phyloP scores from a whole-genome alignment of 2,113 vertebrate species.

The Morone saxatilis region DNA sequence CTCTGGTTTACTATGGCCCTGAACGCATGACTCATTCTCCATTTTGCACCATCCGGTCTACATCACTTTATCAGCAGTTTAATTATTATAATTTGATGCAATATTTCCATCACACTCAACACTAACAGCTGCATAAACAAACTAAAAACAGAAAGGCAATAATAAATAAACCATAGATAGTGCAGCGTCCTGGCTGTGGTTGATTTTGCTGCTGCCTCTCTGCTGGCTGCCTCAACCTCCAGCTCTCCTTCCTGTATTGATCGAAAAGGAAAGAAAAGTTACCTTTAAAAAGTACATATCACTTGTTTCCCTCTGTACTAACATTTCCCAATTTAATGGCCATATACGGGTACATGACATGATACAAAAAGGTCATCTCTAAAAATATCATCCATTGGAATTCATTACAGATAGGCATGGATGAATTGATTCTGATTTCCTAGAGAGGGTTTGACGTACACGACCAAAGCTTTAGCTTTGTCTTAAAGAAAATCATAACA shows the following conservation, averaged over 20 bases:
- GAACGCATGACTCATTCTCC: conserved; percentile 19
- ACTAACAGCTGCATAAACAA: conserved; percentile 8
- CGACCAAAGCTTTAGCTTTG: conserved; percentile 18
- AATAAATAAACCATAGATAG: neutral
- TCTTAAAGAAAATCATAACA: conserved; percentile 32
- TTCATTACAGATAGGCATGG: neutral
- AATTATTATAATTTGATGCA: conserved; percentile 37
- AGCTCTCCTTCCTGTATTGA: conserved; percentile 60
- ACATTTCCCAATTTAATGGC: conserved; percentile 51
- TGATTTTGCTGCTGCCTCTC: conserved; percentile 8
- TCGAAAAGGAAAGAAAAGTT: conserved; percentile 32
- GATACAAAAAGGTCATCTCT: conserved; percentile 51
- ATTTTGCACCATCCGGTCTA: conserved; percentile 8
- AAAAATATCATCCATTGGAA: conserved; percentile 34
- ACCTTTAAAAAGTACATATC: conserved; percentile 47
- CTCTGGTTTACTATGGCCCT: neutral
- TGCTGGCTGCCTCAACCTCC: conserved; percentile 39
- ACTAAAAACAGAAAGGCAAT: neutral
- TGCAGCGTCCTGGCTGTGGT: conserved; percentile 3
- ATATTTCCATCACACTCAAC: conserved; percentile 33
- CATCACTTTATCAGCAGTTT: conserved; percentile 24
- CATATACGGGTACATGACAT: conserved; percentile 21
- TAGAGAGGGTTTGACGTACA: conserved; percentile 4
- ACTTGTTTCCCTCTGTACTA: conserved; percentile 39
- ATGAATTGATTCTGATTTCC: conserved; percentile 32